Base-by-base conservation (phyloP, 1,140 invertebrate genomes). In the Geopemphigus sp. region DNA sequence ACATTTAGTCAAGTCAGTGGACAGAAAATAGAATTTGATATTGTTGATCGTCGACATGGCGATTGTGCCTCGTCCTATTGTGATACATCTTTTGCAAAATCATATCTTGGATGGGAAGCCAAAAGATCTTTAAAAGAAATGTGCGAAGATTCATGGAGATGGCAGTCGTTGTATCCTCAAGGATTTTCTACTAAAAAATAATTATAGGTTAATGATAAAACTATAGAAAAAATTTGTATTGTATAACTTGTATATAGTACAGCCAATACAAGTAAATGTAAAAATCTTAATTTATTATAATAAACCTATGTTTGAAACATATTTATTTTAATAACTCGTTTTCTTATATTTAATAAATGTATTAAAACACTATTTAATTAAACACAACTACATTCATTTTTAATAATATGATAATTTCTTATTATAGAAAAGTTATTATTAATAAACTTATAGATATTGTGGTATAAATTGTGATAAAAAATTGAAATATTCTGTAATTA, bases 81-180 rank as follows among this genome's bases (percentile, higher is more conserved):
- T 11, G 92, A 97, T 87, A 90, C 93, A 64, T 86, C 86, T 57
- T 84, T 94, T 81, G 94, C 96, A 12, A 89, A 89, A 53, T 87
- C 89, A 70, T 90, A 95, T 83, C 86, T 99, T 1, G 89, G 89
- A 39, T 99, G 97, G 96, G 89, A 88, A 80, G 93, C 96, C 17
- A 89, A 88, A 10, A 89, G 89, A 82, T 89, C 89, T 82, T 87
- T 98, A 0, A 86, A 91, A 56, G 92, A 96, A 82, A 98, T 98
- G 96, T 98, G 96, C 92, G 89, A 86, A 82, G 95, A 98, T 85
- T 91, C 93, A 6, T 98, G 95, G 95, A 89, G 89, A 64, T 98
- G 95, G 95, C 95, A 97, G 86, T 90, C 90, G 80, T 88, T 87
- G 70, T 95, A 97, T 87, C 95, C 95, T 12, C 90, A 92, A 82